A percentile compares a stretch with the other conserved stretches of the same genome.
These are phyloP conservation scores for Euwallacea fornicatus DNA, from an alignment of 1,140 invertebrate genomes.

Conservation along the genomic window DNA sequence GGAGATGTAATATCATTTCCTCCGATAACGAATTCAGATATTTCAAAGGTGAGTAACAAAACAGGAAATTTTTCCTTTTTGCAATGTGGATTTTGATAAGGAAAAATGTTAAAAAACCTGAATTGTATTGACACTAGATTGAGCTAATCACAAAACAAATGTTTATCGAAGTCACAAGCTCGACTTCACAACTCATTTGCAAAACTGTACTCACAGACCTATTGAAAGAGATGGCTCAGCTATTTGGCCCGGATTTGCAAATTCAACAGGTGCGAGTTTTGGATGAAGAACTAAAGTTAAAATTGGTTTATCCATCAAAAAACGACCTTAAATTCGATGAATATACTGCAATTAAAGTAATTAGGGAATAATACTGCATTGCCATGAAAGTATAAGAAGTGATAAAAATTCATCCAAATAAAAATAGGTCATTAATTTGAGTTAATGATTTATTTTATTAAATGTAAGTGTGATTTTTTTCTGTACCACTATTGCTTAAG, in stretches of 20 bases:
- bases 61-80: not conserved
- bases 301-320: constrained; percentile 76
- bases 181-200: constrained; percentile 64
- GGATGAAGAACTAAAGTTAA: constrained; percentile 68
- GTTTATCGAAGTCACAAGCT: constrained; percentile 77
- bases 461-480: too few relatives aligned
- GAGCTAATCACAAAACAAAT: constrained; percentile 65
- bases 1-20: constrained; percentile 77
- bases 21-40: constrained; percentile 80
- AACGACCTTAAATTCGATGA: constrained; percentile 65
- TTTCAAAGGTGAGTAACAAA: constrained; percentile 65
- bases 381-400: too few relatives aligned
- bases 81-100: not conserved
- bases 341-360: constrained; percentile 39
- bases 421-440: too few relatives aligned
- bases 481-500: too few relatives aligned
- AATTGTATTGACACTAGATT: constrained; percentile 54
- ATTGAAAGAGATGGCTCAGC: constrained; percentile 63
- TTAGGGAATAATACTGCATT: constrained; percentile 38
- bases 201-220: constrained; percentile 71
- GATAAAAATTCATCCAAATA: too few relatives aligned
- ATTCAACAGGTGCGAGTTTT: constrained; percentile 72
- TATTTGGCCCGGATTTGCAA: constrained; percentile 57
- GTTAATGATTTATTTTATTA: too few relatives aligned
- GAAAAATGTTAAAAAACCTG: not conserved